phyloP scores from a whole-genome alignment of 2,888 invertebrate genomes.

The Thumatha senex region DNA sequence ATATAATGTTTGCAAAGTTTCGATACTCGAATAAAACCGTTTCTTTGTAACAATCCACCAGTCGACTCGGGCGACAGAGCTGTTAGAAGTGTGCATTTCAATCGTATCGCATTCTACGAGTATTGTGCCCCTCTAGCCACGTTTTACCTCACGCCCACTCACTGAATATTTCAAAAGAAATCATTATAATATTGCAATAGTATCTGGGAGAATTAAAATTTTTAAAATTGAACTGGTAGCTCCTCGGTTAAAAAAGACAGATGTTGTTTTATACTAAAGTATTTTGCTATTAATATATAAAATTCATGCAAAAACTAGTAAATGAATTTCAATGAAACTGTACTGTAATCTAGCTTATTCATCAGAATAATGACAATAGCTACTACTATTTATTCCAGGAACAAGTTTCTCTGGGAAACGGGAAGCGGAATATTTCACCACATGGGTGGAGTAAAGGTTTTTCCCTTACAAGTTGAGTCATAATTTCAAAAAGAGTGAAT shows the following conservation, averaged over 20 bases:
- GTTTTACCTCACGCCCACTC: constrained; percentile 6
- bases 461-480: no score
- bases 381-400: no score
- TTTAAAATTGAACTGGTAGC: constrained; percentile 9
- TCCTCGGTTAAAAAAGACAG: neutral
- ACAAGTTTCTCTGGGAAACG: no score
- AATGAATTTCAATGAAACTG: no score
- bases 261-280: neutral
- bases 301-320: no score
- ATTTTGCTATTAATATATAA: no score
- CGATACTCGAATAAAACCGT: constrained; percentile 4
- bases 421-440: no score
- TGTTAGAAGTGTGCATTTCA: constrained; percentile 16
- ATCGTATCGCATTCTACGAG: constrained; percentile 26
- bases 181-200: constrained; percentile 21
- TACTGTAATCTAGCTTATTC: no score
- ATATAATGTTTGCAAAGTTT: constrained; percentile 10
- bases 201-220: constrained; percentile 17
- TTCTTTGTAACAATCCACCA: constrained; percentile 35
- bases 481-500: no score
- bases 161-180: constrained; percentile 29
- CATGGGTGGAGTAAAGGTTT: no score
- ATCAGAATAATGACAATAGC: no score
- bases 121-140: constrained; percentile 12
- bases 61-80: constrained; percentile 13